Conservation (phyloP, 1,140 invertebrate species). For the Phthorimaea operculella region DNA sequence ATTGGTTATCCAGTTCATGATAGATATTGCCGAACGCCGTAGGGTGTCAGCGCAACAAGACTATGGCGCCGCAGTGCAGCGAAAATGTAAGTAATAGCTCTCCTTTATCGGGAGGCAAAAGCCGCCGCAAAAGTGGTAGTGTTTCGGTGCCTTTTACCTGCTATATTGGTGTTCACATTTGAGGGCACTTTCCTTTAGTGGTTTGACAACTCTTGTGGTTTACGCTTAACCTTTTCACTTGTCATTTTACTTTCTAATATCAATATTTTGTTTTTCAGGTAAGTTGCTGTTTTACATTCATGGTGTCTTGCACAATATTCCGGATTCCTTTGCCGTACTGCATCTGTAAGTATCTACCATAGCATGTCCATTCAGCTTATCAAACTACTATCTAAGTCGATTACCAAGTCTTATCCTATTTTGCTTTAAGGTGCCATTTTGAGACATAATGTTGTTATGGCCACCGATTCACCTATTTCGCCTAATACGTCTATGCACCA, state of each 20-base stretch:
- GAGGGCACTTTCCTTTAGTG: too few relatives aligned
- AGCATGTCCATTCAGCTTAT: not conserved
- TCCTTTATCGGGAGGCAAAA: conserved; percentile 34
- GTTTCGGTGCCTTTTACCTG: conserved; percentile 23
- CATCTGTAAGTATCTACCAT: not conserved
- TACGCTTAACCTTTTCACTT: too few relatives aligned
- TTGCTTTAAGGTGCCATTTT: not conserved
- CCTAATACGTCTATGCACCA: not conserved
- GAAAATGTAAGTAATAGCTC: conserved; percentile 21
- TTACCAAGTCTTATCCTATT: not conserved
- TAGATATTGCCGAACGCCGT: too few relatives aligned
- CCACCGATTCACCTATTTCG: conserved; percentile 2
- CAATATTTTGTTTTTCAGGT: not conserved
- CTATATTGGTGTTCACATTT: not conserved
- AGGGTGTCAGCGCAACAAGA: too few relatives aligned
- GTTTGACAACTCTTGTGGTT: too few relatives aligned
- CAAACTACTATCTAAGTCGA: not conserved
- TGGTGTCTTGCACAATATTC: too few relatives aligned
- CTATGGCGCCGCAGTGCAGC: conserved; percentile 8
- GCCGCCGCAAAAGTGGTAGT: conserved; percentile 17
- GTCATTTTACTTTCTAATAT: not conserved
- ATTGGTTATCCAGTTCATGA: too few relatives aligned
- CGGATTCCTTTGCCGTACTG: too few relatives aligned
- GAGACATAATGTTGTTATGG: not conserved
- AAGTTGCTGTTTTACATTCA: not conserved